Evolutionary conservation across 1,140 invertebrate genomes (phyloP).

Genomic region (Procambarus clarkii): DNA sequence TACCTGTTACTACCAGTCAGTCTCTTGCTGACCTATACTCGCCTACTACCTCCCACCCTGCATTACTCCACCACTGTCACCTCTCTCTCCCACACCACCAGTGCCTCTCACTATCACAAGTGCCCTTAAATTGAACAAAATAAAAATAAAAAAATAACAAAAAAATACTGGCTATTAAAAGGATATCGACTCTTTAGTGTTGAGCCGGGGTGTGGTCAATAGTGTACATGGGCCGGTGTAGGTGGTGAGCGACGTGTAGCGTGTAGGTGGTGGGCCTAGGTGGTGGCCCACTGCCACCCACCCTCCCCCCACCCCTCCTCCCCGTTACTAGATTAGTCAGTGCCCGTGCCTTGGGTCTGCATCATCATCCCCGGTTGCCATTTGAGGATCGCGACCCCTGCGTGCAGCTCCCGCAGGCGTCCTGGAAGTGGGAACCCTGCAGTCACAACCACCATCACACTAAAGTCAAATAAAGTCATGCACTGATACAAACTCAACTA

Average conservation of each 20-base stretch:
- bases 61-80: not conserved
- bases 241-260: not conserved
- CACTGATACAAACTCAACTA: conserved; percentile 47
- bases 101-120: not conserved
- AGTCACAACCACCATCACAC: conserved; percentile 52
- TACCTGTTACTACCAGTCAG: not conserved
- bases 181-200: not conserved
- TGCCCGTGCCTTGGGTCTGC: conserved; percentile 57
- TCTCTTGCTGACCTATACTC: not conserved
- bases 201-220: not conserved
- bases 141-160: too few relatives aligned
- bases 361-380: conserved; percentile 63
- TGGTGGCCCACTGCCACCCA: not conserved
- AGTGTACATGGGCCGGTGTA: conserved; percentile 5
- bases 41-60: not conserved
- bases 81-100: not conserved
- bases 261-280: not conserved
- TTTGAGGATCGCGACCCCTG: conserved; percentile 56
- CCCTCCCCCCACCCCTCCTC: conserved; percentile 18
- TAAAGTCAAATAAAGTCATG: conserved; percentile 41
- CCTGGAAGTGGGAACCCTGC: conserved; percentile 55
- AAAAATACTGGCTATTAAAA: not conserved
- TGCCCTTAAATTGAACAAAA: not conserved
- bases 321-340: conserved; percentile 27
- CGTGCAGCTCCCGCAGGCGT: conserved; percentile 56